A percentile compares a stretch with the other conserved stretches of the same genome.
These are phyloP conservation scores for Perizoma flavofasciatum DNA, from an alignment of 2,888 invertebrate genomes.

Conservation along the genomic window DNA sequence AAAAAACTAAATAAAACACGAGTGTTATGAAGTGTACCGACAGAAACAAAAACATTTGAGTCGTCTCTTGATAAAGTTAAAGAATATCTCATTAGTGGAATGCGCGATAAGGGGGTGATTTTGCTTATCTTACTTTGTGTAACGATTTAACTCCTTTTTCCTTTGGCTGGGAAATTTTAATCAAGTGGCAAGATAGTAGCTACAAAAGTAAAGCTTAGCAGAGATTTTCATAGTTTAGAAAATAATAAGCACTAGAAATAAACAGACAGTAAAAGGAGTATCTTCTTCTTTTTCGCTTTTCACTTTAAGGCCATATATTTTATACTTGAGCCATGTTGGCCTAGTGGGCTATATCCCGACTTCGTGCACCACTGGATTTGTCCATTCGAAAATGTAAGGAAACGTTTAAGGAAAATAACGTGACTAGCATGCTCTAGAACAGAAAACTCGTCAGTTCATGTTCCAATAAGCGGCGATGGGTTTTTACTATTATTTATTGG, in stretches of 20 bases:
- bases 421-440: too few relatives aligned
- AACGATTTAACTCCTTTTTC: constrained; percentile 21
- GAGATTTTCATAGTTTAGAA: not conserved
- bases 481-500: too few relatives aligned
- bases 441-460: too few relatives aligned
- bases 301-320: too few relatives aligned
- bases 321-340: too few relatives aligned
- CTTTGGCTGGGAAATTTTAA: constrained; percentile 21
- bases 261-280: too few relatives aligned
- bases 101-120: constrained; percentile 21
- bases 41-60: constrained; percentile 17
- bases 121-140: constrained; percentile 17
- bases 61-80: constrained; percentile 7
- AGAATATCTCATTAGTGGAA: constrained; percentile 23
- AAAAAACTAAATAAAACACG: not conserved
- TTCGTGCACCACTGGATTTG: too few relatives aligned
- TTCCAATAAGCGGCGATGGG: too few relatives aligned
- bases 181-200: constrained; percentile 15
- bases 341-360: too few relatives aligned
- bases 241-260: not conserved
- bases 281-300: too few relatives aligned
- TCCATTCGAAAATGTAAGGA: too few relatives aligned
- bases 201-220: not conserved
- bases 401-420: too few relatives aligned
- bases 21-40: constrained; percentile 3